These are phyloP conservation scores for Cyclargus thomasi DNA, from an alignment of 1,140 invertebrate species.

Conservation along the genomic window DNA sequence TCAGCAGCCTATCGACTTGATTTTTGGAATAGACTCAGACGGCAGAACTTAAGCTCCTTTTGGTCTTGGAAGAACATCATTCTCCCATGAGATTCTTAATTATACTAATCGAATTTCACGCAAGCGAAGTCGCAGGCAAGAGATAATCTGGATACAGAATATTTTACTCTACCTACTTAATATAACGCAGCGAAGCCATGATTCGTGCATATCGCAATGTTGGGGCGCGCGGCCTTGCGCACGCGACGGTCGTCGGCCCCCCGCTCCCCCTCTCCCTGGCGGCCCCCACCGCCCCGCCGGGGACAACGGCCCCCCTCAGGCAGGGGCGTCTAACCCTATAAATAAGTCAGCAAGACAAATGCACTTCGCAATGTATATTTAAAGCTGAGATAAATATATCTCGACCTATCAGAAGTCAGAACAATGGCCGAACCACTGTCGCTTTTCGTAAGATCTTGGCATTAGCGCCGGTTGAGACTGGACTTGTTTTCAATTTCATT, in stretches of 20 bases:
- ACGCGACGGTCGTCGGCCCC: constrained; percentile 40
- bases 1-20: too few relatives aligned
- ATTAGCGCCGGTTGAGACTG: not conserved
- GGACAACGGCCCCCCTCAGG: constrained; percentile 38
- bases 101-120: too few relatives aligned
- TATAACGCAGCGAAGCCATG: not conserved
- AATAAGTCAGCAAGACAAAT: constrained; percentile 55
- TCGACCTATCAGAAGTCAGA: constrained; percentile 7
- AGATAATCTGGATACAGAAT: too few relatives aligned
- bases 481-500: not conserved
- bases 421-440: not conserved
- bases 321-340: constrained; percentile 43
- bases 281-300: constrained; percentile 26
- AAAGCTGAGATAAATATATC: constrained; percentile 37
- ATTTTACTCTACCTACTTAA: constrained; percentile 18
- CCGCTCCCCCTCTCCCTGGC: constrained; percentile 4
- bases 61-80: too few relatives aligned
- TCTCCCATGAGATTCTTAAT: too few relatives aligned
- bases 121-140: too few relatives aligned
- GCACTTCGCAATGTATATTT: constrained; percentile 40
- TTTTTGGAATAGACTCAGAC: too few relatives aligned
- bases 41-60: too few relatives aligned
- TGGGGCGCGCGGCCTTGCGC: constrained; percentile 28
- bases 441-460: not conserved
- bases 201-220: constrained; percentile 19